Evolutionary conservation across 2,113 vertebrate species (phyloP).

Genomic region (Channa maculata): DNA sequence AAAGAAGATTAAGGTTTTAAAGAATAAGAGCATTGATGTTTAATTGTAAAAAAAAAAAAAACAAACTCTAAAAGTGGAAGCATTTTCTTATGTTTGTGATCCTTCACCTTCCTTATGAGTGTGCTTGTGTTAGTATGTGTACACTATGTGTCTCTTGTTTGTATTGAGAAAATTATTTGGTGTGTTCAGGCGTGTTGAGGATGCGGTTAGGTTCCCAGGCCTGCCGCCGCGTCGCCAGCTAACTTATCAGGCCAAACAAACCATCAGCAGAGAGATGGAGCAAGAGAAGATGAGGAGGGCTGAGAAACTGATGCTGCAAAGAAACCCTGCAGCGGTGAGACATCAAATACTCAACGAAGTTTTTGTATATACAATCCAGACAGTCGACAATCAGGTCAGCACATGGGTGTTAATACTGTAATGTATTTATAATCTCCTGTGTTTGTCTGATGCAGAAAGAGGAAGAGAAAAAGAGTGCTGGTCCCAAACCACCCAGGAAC

Average conservation of each 20-base stretch:
- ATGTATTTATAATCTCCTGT: slow-evolving; percentile 20
- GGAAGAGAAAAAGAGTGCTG: slow-evolving; percentile 47
- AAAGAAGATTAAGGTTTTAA: slow-evolving; percentile 77
- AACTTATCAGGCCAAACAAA: slow-evolving; percentile 96
- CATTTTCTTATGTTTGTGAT: slow-evolving; percentile 23
- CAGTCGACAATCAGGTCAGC: not conserved
- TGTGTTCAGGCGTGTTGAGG: slow-evolving; percentile 88
- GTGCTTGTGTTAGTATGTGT: not conserved
- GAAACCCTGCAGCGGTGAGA: slow-evolving; percentile 77
- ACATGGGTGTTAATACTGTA: not conserved
- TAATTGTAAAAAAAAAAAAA: slow-evolving; percentile 45
- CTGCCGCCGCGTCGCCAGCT: slow-evolving; percentile 89
- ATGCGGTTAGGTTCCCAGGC: slow-evolving; percentile 87
- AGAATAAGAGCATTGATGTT: slow-evolving; percentile 55
- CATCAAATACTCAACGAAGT: not conserved
- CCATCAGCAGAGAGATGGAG: slow-evolving; percentile 93
- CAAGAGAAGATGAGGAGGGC: slow-evolving; percentile 93
- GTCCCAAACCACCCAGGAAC: slow-evolving; percentile 63
- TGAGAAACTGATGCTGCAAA: slow-evolving; percentile 82
- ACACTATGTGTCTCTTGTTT: not conserved
- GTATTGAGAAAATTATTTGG: not conserved
- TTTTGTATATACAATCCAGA: too few relatives aligned
- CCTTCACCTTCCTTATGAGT: slow-evolving; percentile 11
- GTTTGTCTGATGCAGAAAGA: slow-evolving; percentile 37
- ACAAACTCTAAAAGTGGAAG: slow-evolving; percentile 13